These are phyloP conservation scores for Hydrocynus forskahlii DNA, from an alignment of 2,797 vertebrate species.

Conservation along the genomic window DNA sequence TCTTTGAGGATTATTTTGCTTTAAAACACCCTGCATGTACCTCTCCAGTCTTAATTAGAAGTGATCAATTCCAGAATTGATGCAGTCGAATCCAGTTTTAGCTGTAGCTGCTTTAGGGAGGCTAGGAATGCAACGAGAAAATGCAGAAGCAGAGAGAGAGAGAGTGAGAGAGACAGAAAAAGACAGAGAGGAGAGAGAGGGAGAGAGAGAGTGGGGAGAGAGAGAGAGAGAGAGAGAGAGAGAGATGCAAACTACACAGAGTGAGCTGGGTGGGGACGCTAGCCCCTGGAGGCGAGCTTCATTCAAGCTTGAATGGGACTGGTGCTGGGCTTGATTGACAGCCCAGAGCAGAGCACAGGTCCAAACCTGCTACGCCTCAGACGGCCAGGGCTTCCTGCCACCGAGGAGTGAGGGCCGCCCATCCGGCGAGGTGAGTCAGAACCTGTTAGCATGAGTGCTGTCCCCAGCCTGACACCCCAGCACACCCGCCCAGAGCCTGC, in stretches of 20 bases:
- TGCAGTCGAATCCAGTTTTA: neutral
- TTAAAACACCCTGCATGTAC: no score
- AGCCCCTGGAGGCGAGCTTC: constrained; percentile 24
- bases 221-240: constrained; percentile 54
- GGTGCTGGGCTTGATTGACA: constrained; percentile 43
- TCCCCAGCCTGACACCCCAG: constrained; percentile 71
- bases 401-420: constrained; percentile 69
- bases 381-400: constrained; percentile 67
- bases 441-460: constrained; percentile 83
- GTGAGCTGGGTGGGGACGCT: constrained; percentile 6
- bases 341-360: constrained; percentile 54
- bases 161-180: no score
- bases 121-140: no score
- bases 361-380: constrained; percentile 57
- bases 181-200: no score
- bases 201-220: no score
- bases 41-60: no score
- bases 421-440: constrained; percentile 82
- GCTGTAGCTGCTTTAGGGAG: neutral
- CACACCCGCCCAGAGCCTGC: constrained; percentile 53
- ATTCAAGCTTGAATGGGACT: constrained; percentile 5
- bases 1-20: no score
- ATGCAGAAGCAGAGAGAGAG: no score
- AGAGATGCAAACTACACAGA: constrained; percentile 41
- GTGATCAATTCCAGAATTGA: no score